These are phyloP conservation scores for Eurystomus glaucurus DNA, from an alignment of 2,797 vertebrate species.

Conservation along the genomic window DNA sequence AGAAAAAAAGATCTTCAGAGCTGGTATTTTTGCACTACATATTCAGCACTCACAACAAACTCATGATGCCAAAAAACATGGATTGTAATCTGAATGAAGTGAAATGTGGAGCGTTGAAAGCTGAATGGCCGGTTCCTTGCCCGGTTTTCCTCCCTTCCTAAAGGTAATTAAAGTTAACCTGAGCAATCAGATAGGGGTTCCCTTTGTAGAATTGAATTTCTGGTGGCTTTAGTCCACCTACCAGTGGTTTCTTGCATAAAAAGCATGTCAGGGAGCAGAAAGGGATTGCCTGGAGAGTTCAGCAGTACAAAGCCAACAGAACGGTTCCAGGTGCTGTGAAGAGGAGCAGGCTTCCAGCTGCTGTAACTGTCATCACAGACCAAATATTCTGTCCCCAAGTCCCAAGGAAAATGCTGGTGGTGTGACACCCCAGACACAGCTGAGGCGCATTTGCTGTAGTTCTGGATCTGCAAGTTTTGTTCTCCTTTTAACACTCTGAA, in stretches of 20 bases:
- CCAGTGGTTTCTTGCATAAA: neutral
- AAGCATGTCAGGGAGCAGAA: neutral
- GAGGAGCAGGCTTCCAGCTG: neutral
- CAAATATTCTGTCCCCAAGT: neutral
- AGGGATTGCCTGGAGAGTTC: neutral
- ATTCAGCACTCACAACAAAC: constrained; percentile 26
- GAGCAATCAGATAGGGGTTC: neutral
- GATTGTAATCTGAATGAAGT: neutral
- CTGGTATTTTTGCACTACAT: neutral
- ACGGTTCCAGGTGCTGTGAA: neutral
- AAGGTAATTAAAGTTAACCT: neutral
- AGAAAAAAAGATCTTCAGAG: neutral
- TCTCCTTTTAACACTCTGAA: neutral
- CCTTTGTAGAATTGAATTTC: neutral
- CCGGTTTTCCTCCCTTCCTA: neutral
- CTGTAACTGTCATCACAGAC: neutral
- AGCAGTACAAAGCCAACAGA: neutral
- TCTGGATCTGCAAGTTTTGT: neutral
- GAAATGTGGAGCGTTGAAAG: neutral
- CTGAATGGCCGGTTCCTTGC: neutral
- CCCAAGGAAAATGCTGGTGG: neutral
- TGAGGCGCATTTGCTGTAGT: neutral
- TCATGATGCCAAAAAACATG: neutral
- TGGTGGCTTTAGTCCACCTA: neutral
- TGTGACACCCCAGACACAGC: neutral